phyloP scores from a whole-genome alignment of 2,113 vertebrate species.

The Scytalopus superciliaris region DNA sequence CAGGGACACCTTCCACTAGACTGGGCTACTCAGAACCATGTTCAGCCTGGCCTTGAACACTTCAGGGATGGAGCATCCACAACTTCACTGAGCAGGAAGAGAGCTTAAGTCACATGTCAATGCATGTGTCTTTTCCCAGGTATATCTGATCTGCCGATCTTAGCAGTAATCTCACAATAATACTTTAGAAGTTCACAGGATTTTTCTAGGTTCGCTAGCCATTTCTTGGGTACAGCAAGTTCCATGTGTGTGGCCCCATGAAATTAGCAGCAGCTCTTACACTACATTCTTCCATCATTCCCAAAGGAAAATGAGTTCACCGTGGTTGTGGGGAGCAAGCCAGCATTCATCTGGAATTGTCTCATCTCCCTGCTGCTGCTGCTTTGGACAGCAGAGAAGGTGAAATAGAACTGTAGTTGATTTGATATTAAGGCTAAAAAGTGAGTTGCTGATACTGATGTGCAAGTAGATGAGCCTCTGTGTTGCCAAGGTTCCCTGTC shows the following conservation, averaged over 20 bases:
- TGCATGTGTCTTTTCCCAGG: background rate
- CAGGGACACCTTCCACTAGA: background rate
- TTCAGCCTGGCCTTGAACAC: background rate
- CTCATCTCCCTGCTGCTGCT: background rate
- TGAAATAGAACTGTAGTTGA: background rate
- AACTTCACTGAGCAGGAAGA: background rate
- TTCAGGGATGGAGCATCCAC: background rate
- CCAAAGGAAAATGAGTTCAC: background rate
- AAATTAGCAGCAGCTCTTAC: background rate
- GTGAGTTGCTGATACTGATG: background rate
- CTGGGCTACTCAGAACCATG: background rate
- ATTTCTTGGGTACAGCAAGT: background rate
- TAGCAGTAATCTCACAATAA: background rate
- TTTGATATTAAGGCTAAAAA: background rate
- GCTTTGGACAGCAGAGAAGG: background rate
- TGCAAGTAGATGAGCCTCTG: background rate
- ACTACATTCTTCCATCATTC: background rate
- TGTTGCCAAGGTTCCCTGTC: background rate
- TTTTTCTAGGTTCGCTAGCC: background rate
- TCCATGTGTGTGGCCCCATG: background rate
- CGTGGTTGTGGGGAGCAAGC: background rate
- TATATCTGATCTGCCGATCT: background rate
- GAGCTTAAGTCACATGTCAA: background rate
- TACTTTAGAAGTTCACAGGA: background rate
- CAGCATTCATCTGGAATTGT: conserved; percentile 15